Evolutionary conservation across 1,140 invertebrate species (phyloP), one percentile per base, ranked within the genome.

Genomic region (Antheraea mylitta): DNA sequence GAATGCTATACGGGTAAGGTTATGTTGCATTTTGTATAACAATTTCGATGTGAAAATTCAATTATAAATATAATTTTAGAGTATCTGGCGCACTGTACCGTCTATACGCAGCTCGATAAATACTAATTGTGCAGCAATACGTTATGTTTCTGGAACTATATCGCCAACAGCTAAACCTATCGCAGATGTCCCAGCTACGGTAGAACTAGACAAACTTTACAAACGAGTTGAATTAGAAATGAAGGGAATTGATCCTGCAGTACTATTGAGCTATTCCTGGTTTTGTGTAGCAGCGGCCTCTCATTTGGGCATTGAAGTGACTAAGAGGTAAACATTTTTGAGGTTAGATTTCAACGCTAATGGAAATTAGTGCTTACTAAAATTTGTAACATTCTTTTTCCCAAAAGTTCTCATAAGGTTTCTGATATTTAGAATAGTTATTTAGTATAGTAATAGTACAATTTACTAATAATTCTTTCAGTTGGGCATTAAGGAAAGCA

Each of bases 171-270:
- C 74, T 38, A 83, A 82, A 69, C 69, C 80, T 16, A 60, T 80
- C 7, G 77, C 85, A 73, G 62, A 75, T 60, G 72, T 76, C 18
- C 68, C 72, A 3, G 18, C 58, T 61, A 18, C 71, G 1, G 60
- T 85, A 5, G 93, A 94, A 85, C 79, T 90, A 7, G 97, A 98
- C 84, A 96, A 96, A 88, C 92, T 98, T 11, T 98, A 95, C 78
- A 97, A 96, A 89, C 94, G 93, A 77, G 89, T 99, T n/a, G 95
- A 98, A 88, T 86, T 99, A 71, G 98, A 99, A 93, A 94, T 98
- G 53, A 94, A 96, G 82, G 96, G 96, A 45, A 96, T 98, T 86
- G 98, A 99, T 87, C 94, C 94, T 18, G 96, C 95, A 7, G 97
- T 99, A 7, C 85, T 99, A 5, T 95, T 96, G 64, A 99, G 98